These are phyloP conservation scores for Eustalomyia histrio DNA, from an alignment of 2,888 invertebrate genomes.

Conservation along the genomic window DNA sequence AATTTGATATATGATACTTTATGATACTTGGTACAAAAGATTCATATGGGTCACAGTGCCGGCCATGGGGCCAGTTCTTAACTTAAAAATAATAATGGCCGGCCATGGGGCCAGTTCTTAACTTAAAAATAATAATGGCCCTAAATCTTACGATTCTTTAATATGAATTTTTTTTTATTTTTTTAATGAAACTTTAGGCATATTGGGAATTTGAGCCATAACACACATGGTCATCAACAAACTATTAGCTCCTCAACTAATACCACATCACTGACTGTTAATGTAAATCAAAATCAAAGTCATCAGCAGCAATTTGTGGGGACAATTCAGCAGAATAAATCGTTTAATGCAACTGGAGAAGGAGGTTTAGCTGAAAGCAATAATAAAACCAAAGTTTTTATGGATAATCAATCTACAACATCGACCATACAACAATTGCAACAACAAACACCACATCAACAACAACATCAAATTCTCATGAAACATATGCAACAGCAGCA, in stretches of 20 bases:
- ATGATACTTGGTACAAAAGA: too few relatives aligned
- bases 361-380: slow-evolving; percentile 42
- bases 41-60: too few relatives aligned
- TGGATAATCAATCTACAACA: slow-evolving; percentile 34
- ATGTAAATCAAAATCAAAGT: slow-evolving; percentile 19
- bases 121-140: too few relatives aligned
- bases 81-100: too few relatives aligned
- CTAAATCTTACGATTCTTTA: too few relatives aligned
- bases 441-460: slow-evolving; percentile 10
- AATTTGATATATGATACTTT: too few relatives aligned
- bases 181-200: slow-evolving; percentile 12
- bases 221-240: slow-evolving; percentile 43
- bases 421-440: slow-evolving; percentile 27
- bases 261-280: slow-evolving; percentile 19
- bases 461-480: slow-evolving; percentile 12
- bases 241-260: slow-evolving; percentile 10
- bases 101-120: too few relatives aligned
- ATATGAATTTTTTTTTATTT: not conserved
- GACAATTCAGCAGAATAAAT: slow-evolving; percentile 50
- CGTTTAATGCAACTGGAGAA: slow-evolving; percentile 22
- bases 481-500: slow-evolving; percentile 17
- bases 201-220: slow-evolving; percentile 28
- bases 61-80: too few relatives aligned
- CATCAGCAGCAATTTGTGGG: slow-evolving; percentile 38
- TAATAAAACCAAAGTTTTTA: slow-evolving; percentile 51